Conservation (phyloP, 2,797 vertebrate species). For the Labeo calbasu region DNA sequence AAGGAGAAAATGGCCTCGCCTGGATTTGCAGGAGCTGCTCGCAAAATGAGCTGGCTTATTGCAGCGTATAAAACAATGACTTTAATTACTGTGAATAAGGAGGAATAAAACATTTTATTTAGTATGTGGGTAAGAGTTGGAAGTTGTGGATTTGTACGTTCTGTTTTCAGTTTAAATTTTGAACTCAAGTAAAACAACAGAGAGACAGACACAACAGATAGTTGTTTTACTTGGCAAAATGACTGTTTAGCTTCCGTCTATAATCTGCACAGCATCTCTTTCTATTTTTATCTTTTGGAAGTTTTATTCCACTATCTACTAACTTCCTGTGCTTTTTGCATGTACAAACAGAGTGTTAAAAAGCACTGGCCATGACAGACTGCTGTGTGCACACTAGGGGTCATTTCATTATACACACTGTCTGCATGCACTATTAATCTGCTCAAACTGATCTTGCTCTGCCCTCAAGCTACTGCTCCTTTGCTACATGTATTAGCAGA, state of each 20-base stretch:
- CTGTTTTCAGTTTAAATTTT: constrained; percentile 9
- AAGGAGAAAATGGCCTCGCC: constrained; percentile 17
- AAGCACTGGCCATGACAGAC: constrained; percentile 5
- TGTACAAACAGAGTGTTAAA: constrained; percentile 13
- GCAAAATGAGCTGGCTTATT: constrained; percentile 14
- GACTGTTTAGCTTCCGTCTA: not conserved
- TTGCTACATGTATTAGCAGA: constrained; percentile 7
- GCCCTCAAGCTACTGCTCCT: constrained; percentile 23
- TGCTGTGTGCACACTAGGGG: constrained; percentile 11
- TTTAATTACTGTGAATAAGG: constrained; percentile 30
- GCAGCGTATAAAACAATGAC: constrained; percentile 16
- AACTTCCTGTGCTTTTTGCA: not conserved
- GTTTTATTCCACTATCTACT: not conserved
- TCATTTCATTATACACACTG: constrained; percentile 28
- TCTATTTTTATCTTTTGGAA: not conserved
- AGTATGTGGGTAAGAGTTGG: not conserved
- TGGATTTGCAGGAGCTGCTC: constrained; percentile 12
- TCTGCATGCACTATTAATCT: constrained; percentile 35
- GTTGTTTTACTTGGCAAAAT: not conserved
- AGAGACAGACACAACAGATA: not conserved
- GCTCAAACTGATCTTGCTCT: constrained; percentile 20
- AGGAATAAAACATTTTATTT: constrained; percentile 12
- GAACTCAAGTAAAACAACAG: not conserved
- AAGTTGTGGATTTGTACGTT: constrained; percentile 4
- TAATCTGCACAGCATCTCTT: not conserved